Evolutionary conservation across 1,140 invertebrate species (phyloP), one percentile per base, ranked within the genome.

Genomic region (Riptortus pedestris): DNA sequence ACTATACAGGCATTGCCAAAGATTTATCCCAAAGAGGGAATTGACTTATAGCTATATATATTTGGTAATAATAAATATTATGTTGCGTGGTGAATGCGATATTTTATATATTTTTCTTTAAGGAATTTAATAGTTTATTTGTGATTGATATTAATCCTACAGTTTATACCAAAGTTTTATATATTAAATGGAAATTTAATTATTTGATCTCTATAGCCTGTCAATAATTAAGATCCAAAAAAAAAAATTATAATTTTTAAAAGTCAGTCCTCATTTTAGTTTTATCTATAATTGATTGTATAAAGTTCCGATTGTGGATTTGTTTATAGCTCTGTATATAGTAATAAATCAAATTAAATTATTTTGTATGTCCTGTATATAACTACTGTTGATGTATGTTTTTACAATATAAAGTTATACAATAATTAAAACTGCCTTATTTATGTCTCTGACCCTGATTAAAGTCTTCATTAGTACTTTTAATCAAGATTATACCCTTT

Each of bases 251-350:
- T 38, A 38, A 7, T 14, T 38, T 55, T 24, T 55, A 55, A 24
- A 2, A 5, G 24, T 62, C 67, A 47, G 67, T 71, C 63, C 68
- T 70, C 69, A 71, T 48, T 24, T 62, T 62, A 47, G 43, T 48
- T 51, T 48, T 47, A 62, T 48, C 12, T 62, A 38, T 38, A 38
- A 38, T 55, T 55, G 20, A 55, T n/a, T 62, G 60, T 62, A 47
- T 51, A 62, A 62, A 47, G 43, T 24, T 62, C 60, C 43, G 24
- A 62, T 29, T 48, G 24, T 29, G 47, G 27, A 48, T 38, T 58
- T 64, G 63, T 60, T 64, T 38, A 60, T 64, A 64, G 38, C 52
- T 51, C n/a, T 60, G 45, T 45, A 60, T 45, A 58, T 45, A 47
- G 31, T 38, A 47, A 64, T 22, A 33, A 60, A 60, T 57, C 62